Base-by-base conservation (phyloP, 2,888 invertebrate genomes). In the Tupiocoris notatus region DNA sequence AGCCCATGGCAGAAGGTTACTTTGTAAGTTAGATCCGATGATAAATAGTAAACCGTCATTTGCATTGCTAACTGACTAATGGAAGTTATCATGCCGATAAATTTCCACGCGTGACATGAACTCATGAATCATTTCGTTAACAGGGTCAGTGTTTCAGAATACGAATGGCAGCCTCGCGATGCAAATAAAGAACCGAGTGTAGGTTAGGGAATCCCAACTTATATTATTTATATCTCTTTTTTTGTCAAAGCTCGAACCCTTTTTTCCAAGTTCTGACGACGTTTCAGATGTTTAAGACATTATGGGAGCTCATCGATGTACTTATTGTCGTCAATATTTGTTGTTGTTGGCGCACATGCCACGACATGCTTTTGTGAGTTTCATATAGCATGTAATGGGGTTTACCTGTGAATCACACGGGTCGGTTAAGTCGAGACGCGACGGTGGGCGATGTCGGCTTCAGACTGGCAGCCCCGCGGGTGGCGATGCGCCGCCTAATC, bases 401-500 rank as follows among this genome's bases (percentile, higher is more conserved):
- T 39, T 39, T 39, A 39, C 39, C 39, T 39, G 39, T 39, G 39
- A 12, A 39, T 39, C 39, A 12, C 12, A 39, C 39, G 39, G 39
- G 39, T 39, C 39, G 39, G 39, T 12, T n/a, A n/a, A 12, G 39
- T 39, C 39, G 12, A 12, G 39, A 39, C 39, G 39, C 12, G 12
- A 7, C 39, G 39, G 3, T 3, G 39, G 58, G 18, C 25, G 62
- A 21, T 39, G 73, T 63, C 63, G 25, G 73, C n/a, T 63, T 61
- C 21, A 63, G 73, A 73, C 73, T 73, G 63, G 73, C 62, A 39
- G 39, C 73, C 73, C 73, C 61, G 73, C 63, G 39, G 63, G 39
- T 61, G 73, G 73, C 24, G 39, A 7, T 54, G 73, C 39, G 73
- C 39, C 73, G 73, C 73, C 73, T 73, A 73, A 73, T 73, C 73